Conservation (phyloP, 2,113 vertebrate genomes). For the Albula glossodonta region DNA sequence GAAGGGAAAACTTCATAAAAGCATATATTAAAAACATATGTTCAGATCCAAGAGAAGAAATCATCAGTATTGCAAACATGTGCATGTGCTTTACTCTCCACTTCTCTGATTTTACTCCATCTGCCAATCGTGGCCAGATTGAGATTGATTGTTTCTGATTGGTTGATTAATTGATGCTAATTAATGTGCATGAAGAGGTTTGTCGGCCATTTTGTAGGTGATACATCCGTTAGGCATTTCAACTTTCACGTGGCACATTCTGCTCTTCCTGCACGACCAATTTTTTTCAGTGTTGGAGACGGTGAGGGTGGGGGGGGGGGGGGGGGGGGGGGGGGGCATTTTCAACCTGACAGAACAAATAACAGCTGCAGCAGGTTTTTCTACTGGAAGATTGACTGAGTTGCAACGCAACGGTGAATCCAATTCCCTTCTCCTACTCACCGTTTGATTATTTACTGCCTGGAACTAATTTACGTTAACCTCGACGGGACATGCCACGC, state of each 20-base stretch:
- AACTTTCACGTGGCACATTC: not conserved
- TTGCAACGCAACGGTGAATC: constrained; percentile 4
- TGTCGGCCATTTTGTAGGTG: not conserved
- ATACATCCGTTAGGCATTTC: not conserved
- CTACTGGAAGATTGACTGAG: not conserved
- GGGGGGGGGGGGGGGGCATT: too few relatives aligned
- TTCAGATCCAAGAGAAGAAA: too few relatives aligned
- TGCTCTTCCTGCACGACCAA: not conserved
- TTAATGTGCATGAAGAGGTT: not conserved
- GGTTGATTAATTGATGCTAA: not conserved
- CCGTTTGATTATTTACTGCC: constrained; percentile 2
- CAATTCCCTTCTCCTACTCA: not conserved
- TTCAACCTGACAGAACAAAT: not conserved
- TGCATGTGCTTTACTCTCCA: too few relatives aligned
- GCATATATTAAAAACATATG: too few relatives aligned
- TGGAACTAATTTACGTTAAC: constrained; percentile 11
- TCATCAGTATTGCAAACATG: too few relatives aligned
- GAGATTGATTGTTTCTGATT: not conserved
- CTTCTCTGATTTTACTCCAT: too few relatives aligned
- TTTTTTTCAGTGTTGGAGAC: not conserved
- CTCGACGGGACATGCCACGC: not conserved
- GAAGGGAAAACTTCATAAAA: too few relatives aligned
- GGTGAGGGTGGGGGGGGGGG: too few relatives aligned
- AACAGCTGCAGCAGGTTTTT: constrained; percentile 8
- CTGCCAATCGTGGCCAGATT: not conserved